These are phyloP conservation scores for Pheosia gnoma DNA, from an alignment of 2,888 invertebrate species.

Conservation along the genomic window DNA sequence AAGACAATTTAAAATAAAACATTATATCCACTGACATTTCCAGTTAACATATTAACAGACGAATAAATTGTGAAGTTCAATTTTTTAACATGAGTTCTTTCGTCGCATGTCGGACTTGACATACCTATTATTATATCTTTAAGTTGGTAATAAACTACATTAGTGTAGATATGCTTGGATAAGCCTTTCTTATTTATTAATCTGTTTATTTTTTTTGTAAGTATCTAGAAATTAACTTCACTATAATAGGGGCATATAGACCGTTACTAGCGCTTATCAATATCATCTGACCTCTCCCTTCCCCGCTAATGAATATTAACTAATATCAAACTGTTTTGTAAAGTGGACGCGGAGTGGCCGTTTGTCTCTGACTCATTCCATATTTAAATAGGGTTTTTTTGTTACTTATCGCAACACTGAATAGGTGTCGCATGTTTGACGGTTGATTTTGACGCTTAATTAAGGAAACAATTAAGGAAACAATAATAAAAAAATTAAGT, in stretches of 20 bases:
- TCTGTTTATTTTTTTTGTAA: neutral
- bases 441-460: neutral
- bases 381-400: conserved; percentile 16
- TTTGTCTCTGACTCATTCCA: conserved; percentile 67
- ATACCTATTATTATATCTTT: neutral
- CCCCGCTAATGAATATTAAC: conserved; percentile 81
- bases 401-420: conserved; percentile 1
- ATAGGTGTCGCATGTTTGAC: neutral
- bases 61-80: neutral
- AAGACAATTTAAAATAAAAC: conserved; percentile 20
- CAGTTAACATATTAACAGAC: neutral
- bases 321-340: conserved; percentile 67
- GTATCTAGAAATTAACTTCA: neutral
- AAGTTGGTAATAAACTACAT: neutral
- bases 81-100: neutral
- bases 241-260: conserved; percentile 9
- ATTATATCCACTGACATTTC: conserved; percentile 20
- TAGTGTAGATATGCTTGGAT: neutral
- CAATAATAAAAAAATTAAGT: neutral
- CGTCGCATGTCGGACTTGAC: neutral
- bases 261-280: conserved; percentile 57
- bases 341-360: conserved; percentile 47
- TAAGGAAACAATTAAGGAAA: neutral
- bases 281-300: conserved; percentile 70
- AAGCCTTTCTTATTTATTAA: neutral